Percentiles rank a stretch among this genome's conserved stretches.
These are phyloP conservation scores for Myrmecobius fasciatus DNA, from an alignment of 2,113 vertebrate genomes.

Conservation along the genomic window DNA sequence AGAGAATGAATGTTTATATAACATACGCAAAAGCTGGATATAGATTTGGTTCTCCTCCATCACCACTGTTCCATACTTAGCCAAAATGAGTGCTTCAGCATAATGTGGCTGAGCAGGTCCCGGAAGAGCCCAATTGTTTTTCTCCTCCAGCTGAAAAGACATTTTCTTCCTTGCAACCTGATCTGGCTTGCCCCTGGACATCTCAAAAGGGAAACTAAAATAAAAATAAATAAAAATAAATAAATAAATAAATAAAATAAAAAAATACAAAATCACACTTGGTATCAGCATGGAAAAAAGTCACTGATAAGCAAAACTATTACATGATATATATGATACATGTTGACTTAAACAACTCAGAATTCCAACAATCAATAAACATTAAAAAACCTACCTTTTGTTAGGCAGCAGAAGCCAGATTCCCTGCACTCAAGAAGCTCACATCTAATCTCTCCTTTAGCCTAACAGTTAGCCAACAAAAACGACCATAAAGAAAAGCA, in stretches of 20 bases:
- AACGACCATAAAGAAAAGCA: neutral
- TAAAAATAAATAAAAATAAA: too few species aligned
- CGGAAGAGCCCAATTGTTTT: neutral
- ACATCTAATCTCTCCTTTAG: neutral
- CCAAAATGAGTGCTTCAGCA: neutral
- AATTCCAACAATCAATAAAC: neutral
- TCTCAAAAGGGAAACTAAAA: neutral
- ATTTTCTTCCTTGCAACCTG: neutral
- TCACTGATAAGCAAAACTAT: neutral
- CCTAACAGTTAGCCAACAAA: neutral
- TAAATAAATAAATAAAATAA: too few species aligned
- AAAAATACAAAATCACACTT: neutral
- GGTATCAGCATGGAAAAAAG: neutral
- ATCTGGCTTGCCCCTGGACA: neutral
- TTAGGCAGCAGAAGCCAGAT: neutral
- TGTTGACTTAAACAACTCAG: neutral
- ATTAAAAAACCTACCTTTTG: neutral
- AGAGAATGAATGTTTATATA: neutral
- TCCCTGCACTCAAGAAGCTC: neutral
- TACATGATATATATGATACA: neutral
- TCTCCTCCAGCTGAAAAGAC: neutral
- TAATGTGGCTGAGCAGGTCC: neutral
- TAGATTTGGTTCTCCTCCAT: neutral
- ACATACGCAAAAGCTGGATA: neutral
- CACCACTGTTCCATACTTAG: neutral